phyloP scores from a whole-genome alignment of 1,140 invertebrate genomes.

The Conopomorpha cramerella region DNA sequence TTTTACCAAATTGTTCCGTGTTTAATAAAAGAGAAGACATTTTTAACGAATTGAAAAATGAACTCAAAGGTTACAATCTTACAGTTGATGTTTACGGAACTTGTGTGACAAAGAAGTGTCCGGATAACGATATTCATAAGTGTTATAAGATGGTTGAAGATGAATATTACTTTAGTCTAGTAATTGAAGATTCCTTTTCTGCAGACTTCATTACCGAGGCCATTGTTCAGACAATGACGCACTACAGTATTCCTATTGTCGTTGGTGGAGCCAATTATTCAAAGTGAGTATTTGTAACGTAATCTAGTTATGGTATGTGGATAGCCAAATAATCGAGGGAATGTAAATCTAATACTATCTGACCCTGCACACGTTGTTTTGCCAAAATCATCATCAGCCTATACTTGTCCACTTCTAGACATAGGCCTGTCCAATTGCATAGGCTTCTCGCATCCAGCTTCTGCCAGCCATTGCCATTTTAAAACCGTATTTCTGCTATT shows the following conservation, averaged over 20 bases:
- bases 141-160: constrained; percentile 31
- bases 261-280: constrained; percentile 41
- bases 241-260: constrained; percentile 55
- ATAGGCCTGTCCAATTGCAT: no score
- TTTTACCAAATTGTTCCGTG: constrained; percentile 25
- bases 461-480: no score
- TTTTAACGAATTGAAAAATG: constrained; percentile 20
- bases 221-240: constrained; percentile 55
- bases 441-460: no score
- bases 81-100: constrained; percentile 28
- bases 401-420: no score
- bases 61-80: constrained; percentile 27
- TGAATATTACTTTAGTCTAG: constrained; percentile 32
- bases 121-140: constrained; percentile 11
- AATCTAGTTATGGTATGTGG: no score
- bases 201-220: constrained; percentile 69
- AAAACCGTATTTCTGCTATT: no score
- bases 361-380: no score
- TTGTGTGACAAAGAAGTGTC: constrained; percentile 27
- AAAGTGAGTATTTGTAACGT: constrained; percentile 28
- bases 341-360: no score
- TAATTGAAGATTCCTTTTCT: constrained; percentile 35
- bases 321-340: no score
- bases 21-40: constrained; percentile 25
- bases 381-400: no score